Evolutionary conservation across 2,888 invertebrate genomes (phyloP).

Genomic region (Drosophila neoperkinsi): DNA sequence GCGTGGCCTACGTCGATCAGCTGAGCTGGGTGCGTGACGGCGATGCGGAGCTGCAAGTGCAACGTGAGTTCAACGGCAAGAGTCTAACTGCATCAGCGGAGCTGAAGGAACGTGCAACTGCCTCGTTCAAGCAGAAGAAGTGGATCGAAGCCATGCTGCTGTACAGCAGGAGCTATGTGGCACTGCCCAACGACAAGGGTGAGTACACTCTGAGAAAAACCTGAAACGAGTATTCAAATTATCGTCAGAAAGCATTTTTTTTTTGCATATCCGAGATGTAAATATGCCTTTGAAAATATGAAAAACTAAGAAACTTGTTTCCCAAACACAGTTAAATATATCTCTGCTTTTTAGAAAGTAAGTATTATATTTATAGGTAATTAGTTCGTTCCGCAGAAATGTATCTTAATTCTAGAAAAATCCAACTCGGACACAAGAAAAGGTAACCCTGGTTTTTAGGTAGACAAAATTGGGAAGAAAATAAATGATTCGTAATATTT

Average conservation of each 20-base stretch:
- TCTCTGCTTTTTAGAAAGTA: too few relatives aligned
- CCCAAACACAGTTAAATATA: too few relatives aligned
- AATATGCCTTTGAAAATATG: too few relatives aligned
- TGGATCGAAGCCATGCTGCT: slow-evolving; percentile 89
- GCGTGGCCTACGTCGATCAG: slow-evolving; percentile 88
- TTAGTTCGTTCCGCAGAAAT: too few relatives aligned
- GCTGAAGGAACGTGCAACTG: slow-evolving; percentile 90
- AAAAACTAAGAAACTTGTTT: too few relatives aligned
- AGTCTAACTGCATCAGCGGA: slow-evolving; percentile 87
- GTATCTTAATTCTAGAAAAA: too few relatives aligned
- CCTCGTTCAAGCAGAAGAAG: slow-evolving; percentile 89
- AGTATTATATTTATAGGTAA: too few relatives aligned
- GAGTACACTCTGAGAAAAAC: slow-evolving; percentile 38
- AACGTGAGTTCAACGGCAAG: slow-evolving; percentile 86
- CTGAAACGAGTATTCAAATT: neutral
- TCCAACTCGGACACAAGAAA: too few relatives aligned
- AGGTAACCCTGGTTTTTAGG: too few relatives aligned
- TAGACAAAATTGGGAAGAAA: fast-evolving
- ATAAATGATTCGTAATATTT: too few relatives aligned
- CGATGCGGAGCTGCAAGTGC: slow-evolving; percentile 86
- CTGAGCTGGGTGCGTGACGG: slow-evolving; percentile 85
- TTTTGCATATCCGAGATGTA: too few relatives aligned
- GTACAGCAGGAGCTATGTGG: slow-evolving; percentile 90
- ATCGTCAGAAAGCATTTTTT: neutral
- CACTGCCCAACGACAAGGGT: slow-evolving; percentile 90